phyloP scores from a whole-genome alignment of 2,888 invertebrate genomes.

The Liodrosophila aerea region DNA sequence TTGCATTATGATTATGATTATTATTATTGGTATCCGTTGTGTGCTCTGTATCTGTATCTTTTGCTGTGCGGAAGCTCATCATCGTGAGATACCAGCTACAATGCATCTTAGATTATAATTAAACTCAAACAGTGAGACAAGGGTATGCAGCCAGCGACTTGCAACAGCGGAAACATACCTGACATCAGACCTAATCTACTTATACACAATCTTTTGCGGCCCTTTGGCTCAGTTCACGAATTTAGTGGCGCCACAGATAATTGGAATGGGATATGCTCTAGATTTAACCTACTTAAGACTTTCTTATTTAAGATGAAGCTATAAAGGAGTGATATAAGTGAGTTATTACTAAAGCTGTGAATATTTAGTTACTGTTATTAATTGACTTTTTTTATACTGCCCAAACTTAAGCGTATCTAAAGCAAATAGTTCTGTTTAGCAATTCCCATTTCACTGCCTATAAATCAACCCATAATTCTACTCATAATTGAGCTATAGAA shows the following conservation, averaged over 20 bases:
- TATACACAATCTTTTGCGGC: conserved; percentile 23
- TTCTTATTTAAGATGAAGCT: too few relatives aligned
- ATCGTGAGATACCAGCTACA: conserved; percentile 37
- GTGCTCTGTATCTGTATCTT: conserved; percentile 5
- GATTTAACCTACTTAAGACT: too few relatives aligned
- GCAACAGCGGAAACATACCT: conserved; percentile 63
- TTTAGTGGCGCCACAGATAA: conserved; percentile 1
- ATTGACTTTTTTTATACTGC: too few relatives aligned
- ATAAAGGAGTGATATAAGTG: too few relatives aligned
- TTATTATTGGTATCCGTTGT: conserved; percentile 26
- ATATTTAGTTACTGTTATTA: too few relatives aligned
- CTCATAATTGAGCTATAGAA: too few relatives aligned
- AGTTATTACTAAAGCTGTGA: too few relatives aligned
- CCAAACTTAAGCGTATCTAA: too few relatives aligned
- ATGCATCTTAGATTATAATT: conserved; percentile 38
- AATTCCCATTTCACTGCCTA: too few relatives aligned
- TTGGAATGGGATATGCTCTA: not conserved
- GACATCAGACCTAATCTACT: conserved; percentile 11
- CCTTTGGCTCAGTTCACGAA: conserved; percentile 26
- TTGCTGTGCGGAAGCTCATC: conserved; percentile 39
- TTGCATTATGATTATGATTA: conserved; percentile 36
- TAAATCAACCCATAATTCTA: too few relatives aligned
- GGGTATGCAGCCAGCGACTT: conserved; percentile 33
- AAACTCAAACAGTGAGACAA: conserved; percentile 31
- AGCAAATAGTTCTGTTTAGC: too few relatives aligned